Conservation (phyloP, 2,797 vertebrate genomes). For the Danio kyathit region DNA sequence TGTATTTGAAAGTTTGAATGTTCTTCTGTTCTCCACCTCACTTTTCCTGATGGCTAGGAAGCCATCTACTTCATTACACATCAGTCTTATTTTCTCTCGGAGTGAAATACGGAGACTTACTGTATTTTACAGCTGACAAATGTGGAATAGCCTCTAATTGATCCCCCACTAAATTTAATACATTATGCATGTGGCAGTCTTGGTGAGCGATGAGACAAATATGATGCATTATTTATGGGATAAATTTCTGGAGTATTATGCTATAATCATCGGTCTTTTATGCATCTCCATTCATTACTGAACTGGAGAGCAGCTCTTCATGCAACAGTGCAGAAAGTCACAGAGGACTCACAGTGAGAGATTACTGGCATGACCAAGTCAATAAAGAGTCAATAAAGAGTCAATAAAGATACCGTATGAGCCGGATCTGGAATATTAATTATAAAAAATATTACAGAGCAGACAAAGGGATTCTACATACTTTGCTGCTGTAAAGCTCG, state of each 20-base stretch:
- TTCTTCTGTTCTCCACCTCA: no score
- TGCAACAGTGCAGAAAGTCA: conserved; percentile 19
- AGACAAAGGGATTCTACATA: no score
- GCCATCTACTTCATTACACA: conserved; percentile 15
- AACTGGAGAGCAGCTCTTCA: conserved; percentile 41
- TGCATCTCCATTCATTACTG: conserved; percentile 33
- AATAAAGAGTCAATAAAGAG: conserved; percentile 33
- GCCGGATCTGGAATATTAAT: background rate
- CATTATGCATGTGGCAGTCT: conserved; percentile 36
- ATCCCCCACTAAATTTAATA: conserved; percentile 29
- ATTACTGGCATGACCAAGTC: conserved; percentile 54
- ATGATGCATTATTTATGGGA: conserved; percentile 46
- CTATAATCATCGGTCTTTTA: conserved; percentile 17
- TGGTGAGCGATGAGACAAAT: conserved; percentile 29
- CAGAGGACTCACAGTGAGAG: background rate
- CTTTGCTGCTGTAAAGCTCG: background rate
- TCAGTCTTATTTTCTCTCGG: conserved; percentile 32
- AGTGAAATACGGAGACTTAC: conserved; percentile 21
- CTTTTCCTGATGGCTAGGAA: no score
- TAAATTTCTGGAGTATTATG: conserved; percentile 14
- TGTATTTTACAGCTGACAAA: conserved; percentile 41
- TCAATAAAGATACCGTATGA: background rate
- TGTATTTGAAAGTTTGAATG: no score
- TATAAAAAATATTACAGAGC: no score
- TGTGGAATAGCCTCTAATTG: conserved; percentile 52